phyloP scores from a whole-genome alignment of 2,113 vertebrate genomes.

The Lagenorhynchus albirostris region DNA sequence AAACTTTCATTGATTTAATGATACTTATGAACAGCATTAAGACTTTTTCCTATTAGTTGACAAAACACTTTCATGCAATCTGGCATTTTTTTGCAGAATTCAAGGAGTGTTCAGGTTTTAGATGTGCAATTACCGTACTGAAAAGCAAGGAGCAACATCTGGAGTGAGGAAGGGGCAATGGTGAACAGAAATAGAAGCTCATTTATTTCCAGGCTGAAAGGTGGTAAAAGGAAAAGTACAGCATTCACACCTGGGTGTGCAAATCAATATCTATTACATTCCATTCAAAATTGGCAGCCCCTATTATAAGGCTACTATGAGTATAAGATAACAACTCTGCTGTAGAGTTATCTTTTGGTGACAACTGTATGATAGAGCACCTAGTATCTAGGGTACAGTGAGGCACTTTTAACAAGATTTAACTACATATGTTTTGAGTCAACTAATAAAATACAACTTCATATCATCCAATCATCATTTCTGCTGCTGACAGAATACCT shows the following conservation, averaged over 20 bases:
- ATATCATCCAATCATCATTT: constrained; percentile 50
- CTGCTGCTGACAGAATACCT: constrained; percentile 44
- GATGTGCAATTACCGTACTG: not conserved
- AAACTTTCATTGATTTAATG: not conserved
- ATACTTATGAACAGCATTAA: not conserved
- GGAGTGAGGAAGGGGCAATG: not conserved
- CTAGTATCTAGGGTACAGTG: not conserved
- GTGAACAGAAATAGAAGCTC: constrained; percentile 36
- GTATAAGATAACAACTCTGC: not conserved
- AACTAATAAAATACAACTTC: constrained; percentile 47
- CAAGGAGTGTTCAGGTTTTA: constrained; percentile 14
- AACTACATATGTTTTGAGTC: constrained; percentile 21
- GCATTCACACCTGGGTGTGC: constrained; percentile 7
- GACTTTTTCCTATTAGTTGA: not conserved
- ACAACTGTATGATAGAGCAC: not conserved
- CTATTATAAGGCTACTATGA: not conserved
- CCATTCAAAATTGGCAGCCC: not conserved
- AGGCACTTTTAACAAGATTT: constrained; percentile 12
- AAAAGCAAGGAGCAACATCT: constrained; percentile 1
- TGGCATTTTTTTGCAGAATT: not conserved
- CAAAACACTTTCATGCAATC: not conserved
- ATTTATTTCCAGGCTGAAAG: constrained; percentile 18
- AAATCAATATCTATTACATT: constrained; percentile 6
- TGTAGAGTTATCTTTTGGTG: not conserved
- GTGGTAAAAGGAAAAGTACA: not conserved